Evolutionary conservation across 2,888 invertebrate species (phyloP).

Genomic region (Sarcophaga rosellei): DNA sequence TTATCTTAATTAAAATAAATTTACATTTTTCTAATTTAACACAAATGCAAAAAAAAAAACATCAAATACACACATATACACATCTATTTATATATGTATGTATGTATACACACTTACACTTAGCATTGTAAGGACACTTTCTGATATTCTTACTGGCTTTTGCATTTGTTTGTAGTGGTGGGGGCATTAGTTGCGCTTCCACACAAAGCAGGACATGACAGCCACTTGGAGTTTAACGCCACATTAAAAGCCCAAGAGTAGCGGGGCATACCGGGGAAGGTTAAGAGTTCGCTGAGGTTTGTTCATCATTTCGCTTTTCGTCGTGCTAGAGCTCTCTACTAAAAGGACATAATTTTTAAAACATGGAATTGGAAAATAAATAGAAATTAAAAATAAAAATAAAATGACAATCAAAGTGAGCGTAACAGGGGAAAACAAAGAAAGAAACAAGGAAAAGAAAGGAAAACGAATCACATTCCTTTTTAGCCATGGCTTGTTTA

Average conservation of each 20-base stretch:
- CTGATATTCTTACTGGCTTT: constrained; percentile 35
- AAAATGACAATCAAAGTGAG: constrained; percentile 59
- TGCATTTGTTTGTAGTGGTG: constrained; percentile 22
- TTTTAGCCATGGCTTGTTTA: constrained; percentile 71
- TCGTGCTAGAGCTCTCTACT: constrained; percentile 8
- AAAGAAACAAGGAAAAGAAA: constrained; percentile 46
- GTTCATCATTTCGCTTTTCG: constrained; percentile 44
- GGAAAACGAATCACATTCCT: constrained; percentile 52
- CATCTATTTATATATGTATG: neutral
- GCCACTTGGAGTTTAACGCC: constrained; percentile 65
- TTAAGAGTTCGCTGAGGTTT: neutral
- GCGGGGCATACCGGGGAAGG: neutral
- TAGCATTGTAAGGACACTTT: constrained; percentile 48
- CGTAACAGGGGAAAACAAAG: constrained; percentile 32
- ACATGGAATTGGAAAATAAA: constrained; percentile 66
- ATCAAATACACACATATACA: constrained; percentile 66
- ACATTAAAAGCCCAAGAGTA: constrained; percentile 29
- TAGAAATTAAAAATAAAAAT: constrained; percentile 64
- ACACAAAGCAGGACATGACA: constrained; percentile 63
- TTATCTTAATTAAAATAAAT: constrained; percentile 81
- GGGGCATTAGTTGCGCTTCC: constrained; percentile 61
- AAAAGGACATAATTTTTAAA: constrained; percentile 56
- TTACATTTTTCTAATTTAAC: constrained; percentile 80
- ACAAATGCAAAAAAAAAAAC: constrained; percentile 70
- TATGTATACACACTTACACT: constrained; percentile 5